These are phyloP conservation scores for Phoebastria nigripes DNA, from an alignment of 2,797 vertebrate species.

Conservation along the genomic window DNA sequence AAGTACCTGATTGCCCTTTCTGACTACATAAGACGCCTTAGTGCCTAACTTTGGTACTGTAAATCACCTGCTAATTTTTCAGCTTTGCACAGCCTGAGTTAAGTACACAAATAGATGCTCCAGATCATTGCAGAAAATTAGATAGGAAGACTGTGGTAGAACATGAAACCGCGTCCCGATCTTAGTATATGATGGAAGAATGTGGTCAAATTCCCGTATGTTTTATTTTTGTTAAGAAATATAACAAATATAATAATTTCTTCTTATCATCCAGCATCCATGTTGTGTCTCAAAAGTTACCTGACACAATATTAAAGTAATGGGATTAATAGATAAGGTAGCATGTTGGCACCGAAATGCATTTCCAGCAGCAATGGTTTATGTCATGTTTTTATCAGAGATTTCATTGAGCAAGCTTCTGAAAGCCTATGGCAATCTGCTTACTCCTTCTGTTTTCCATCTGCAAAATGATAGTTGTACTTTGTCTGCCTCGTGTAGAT, in stretches of 20 bases:
- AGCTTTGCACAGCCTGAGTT: not conserved
- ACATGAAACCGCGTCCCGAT: accelerated
- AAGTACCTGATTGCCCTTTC: not conserved
- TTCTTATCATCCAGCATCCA: not conserved
- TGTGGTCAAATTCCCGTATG: not conserved
- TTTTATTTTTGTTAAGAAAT: not conserved
- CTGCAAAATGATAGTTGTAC: slow-evolving; percentile 20
- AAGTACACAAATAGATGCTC: not conserved
- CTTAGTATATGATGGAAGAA: not conserved
- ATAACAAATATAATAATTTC: not conserved
- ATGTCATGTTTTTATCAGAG: slow-evolving; percentile 37
- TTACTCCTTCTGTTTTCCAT: slow-evolving; percentile 49
- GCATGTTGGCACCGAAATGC: not conserved
- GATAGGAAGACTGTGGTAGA: not conserved
- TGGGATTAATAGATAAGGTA: not conserved
- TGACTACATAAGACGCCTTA: not conserved
- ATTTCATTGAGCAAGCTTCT: slow-evolving; percentile 40
- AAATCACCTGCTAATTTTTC: slow-evolving; percentile 43
- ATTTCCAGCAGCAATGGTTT: slow-evolving; percentile 17
- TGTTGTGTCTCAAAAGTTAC: not conserved
- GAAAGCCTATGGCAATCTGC: slow-evolving; percentile 50
- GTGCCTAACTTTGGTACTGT: not conserved
- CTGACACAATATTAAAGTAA: not conserved
- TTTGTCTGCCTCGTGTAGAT: not conserved
- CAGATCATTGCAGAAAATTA: not conserved